Percentiles rank a stretch among this genome's conserved stretches.
Conservation (phyloP, 1,140 invertebrate species). For the Drosophila obscura region DNA sequence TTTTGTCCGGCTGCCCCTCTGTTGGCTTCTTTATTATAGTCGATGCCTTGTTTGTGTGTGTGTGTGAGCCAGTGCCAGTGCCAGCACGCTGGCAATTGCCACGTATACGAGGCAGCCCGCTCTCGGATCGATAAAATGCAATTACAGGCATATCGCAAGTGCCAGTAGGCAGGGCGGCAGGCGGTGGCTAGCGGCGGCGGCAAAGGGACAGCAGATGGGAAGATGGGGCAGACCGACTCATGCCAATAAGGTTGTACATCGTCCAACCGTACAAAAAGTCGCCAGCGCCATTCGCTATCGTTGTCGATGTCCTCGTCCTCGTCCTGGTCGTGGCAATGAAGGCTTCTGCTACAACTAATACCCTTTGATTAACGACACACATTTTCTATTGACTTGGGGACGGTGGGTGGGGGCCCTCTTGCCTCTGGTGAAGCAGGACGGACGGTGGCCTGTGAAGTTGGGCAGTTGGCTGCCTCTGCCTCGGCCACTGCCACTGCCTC, state of each 20-base stretch:
- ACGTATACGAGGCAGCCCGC: slow-evolving; percentile 50
- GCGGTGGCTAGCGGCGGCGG: too few species aligned
- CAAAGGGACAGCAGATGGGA: too few species aligned
- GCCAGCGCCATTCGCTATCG: slow-evolving; percentile 20
- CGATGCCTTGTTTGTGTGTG: slow-evolving; percentile 38
- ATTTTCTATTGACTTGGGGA: slow-evolving; percentile 76
- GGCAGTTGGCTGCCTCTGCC: slow-evolving; percentile 51
- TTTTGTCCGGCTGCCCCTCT: background rate
- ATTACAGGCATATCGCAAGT: slow-evolving; percentile 82
- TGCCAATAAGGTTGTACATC: slow-evolving; percentile 78
- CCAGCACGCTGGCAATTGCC: slow-evolving; percentile 71
- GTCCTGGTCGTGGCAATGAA: slow-evolving; percentile 56
- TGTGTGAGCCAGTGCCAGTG: background rate
- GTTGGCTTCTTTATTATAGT: slow-evolving; percentile 70
- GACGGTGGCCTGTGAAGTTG: slow-evolving; percentile 65
- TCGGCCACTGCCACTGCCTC: background rate
- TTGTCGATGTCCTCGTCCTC: slow-evolving; percentile 22
- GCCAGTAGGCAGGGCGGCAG: slow-evolving; percentile 65
- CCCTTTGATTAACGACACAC: slow-evolving; percentile 82
- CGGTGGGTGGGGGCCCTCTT: background rate
- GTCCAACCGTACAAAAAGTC: slow-evolving; percentile 75
- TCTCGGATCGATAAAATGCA: slow-evolving; percentile 79
- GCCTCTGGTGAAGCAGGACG: background rate
- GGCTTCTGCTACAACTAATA: slow-evolving; percentile 78
- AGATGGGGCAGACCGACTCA: slow-evolving; percentile 46